Base-by-base conservation (phyloP, 2,888 invertebrate genomes). In the Lepidochrysops patricia region DNA sequence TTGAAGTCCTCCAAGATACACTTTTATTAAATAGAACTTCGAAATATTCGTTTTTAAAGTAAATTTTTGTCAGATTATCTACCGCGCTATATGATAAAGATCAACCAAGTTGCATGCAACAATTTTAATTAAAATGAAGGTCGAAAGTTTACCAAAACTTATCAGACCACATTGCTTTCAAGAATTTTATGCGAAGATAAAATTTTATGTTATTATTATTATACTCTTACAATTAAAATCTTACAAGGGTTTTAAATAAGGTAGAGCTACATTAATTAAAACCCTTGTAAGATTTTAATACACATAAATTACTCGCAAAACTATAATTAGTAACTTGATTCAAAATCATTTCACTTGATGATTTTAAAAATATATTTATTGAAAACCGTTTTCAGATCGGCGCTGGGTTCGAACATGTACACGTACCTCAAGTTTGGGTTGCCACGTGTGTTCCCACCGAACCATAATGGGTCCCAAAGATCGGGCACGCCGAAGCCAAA, bases 341-440 rank as follows among this genome's bases (percentile, higher is more conserved):
- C 12, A 19, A 15, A 27, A 48, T 23, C 4, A 13, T n/a, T n/a
- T n/a, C n/a, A n/a, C n/a, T n/a, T 9, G 13, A 23, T 23, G 26
- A 2, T 48, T 48, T 12, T 12, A 25, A 5, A n/a, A n/a, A n/a
- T n/a, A 12, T 48, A 5, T 57, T 60, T 5, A 15, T 61, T 32
- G 12, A n/a, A 27, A 32, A 25, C 13, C 59, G n/a, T 61, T 65
- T 66, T 60, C 76, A 95, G 94, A 82, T 94, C 95, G 61, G 96
- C 96, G 0, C 89, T 97, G 63, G 96, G 96, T 49, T 94, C 95
- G 49, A 97, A 97, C 77, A 97, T 97, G 92, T 97, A 97, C 82
- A 96, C 97, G 23, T 98, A 98, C 82, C 90, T 98, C 66, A 97
- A 97, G 83, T 98, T 97, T 74, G 98, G 98, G 0, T 89, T 98